Evolutionary conservation across 1,140 invertebrate species (phyloP).

Genomic region (Drosophila sulfurigaster): DNA sequence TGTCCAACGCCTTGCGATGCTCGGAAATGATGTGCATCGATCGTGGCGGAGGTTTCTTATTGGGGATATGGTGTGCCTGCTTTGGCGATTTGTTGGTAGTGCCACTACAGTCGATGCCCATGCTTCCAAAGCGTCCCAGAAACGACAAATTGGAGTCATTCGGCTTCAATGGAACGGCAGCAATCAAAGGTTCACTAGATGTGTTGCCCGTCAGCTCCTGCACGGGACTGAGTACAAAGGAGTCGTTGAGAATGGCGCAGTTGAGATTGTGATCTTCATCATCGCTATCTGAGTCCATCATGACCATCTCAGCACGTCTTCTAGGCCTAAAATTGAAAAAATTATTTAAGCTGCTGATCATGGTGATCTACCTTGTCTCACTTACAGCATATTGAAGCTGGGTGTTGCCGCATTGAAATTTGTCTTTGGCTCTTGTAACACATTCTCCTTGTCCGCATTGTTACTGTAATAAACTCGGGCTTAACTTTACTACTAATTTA

Average conservation of each 20-base stretch:
- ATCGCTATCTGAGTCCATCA: constrained; percentile 77
- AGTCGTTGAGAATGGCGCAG: constrained; percentile 82
- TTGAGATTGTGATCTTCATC: constrained; percentile 81
- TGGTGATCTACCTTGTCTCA: neutral
- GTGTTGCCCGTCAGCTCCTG: constrained; percentile 60
- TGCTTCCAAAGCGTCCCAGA: constrained; percentile 67
- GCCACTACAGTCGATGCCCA: constrained; percentile 67
- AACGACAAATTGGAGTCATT: constrained; percentile 68
- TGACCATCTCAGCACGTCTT: constrained; percentile 64
- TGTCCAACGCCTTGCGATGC: constrained; percentile 46
- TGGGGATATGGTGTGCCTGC: constrained; percentile 9
- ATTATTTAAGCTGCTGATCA: neutral
- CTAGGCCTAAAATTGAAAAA: constrained; percentile 59
- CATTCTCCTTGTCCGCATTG: constrained; percentile 50
- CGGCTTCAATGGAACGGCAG: constrained; percentile 14
- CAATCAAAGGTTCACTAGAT: constrained; percentile 6
- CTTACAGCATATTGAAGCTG: constrained; percentile 36
- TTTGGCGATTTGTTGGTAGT: constrained; percentile 26
- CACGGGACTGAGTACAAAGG: constrained; percentile 75
- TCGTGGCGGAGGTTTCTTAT: constrained; percentile 36
- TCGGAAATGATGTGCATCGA: constrained; percentile 54
- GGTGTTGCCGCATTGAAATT: constrained; percentile 2
- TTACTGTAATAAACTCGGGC: neutral
- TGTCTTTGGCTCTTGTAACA: constrained; percentile 11
- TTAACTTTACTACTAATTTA: neutral